These are phyloP conservation scores for Tortricodes alternella DNA, from an alignment of 2,888 invertebrate species.

Conservation along the genomic window DNA sequence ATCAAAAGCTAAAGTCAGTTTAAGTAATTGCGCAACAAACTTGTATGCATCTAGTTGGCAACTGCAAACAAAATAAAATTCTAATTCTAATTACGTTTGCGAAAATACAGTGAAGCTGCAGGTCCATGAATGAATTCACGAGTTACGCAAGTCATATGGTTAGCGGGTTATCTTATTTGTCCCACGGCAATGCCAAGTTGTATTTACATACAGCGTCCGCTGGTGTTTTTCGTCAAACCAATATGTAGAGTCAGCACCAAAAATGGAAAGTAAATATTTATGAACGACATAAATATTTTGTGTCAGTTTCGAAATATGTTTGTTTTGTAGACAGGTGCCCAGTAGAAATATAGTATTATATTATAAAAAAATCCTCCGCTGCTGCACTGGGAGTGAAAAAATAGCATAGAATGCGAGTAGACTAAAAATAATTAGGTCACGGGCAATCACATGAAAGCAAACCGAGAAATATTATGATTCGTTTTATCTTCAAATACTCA, in stretches of 20 bases:
- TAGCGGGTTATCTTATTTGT: constrained; percentile 14
- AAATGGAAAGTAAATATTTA: constrained; percentile 11
- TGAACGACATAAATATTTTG: neutral
- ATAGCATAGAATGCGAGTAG: too few relatives aligned
- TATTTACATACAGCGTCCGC: neutral
- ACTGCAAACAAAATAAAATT: neutral
- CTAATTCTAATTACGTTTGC: too few relatives aligned
- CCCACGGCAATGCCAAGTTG: constrained; percentile 7
- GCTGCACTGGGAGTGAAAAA: too few relatives aligned
- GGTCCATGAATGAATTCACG: constrained; percentile 19
- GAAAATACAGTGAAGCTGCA: neutral
- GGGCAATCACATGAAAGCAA: constrained; percentile 13
- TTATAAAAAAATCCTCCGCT: too few relatives aligned
- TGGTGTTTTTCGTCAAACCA: constrained; percentile 1
- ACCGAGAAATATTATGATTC: constrained; percentile 15
- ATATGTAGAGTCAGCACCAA: constrained; percentile 1
- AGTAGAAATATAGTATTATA: neutral
- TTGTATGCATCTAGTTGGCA: neutral
- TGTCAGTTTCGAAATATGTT: neutral
- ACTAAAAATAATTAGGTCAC: constrained; percentile 10
- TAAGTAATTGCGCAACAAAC: too few relatives aligned
- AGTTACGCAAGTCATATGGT: neutral
- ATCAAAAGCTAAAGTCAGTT: too few relatives aligned
- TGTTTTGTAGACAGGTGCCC: neutral
- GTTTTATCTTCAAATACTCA: constrained; percentile 10